phyloP scores from a whole-genome alignment of 2,113 vertebrate genomes.

The Fulmarus glacialis region DNA sequence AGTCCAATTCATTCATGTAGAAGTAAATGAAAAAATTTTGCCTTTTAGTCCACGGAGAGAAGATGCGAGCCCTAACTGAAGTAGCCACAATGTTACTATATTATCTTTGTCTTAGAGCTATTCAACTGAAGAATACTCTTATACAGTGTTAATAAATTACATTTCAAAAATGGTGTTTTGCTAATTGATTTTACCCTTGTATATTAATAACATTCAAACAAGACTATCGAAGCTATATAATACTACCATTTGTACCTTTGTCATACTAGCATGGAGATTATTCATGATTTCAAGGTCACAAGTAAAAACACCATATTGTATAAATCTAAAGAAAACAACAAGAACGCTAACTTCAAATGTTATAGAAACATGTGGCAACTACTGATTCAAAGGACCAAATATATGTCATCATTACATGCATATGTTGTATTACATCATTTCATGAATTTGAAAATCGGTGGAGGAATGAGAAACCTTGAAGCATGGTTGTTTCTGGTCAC shows the following conservation, averaged over 20 bases:
- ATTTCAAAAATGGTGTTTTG: neutral
- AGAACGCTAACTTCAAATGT: neutral
- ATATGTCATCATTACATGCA: neutral
- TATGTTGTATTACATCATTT: neutral
- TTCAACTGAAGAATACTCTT: neutral
- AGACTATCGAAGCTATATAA: neutral
- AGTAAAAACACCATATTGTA: neutral
- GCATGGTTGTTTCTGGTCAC: neutral
- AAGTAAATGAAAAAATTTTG: neutral
- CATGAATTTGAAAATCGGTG: neutral
- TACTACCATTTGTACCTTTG: neutral
- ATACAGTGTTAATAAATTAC: neutral
- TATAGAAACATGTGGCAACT: neutral
- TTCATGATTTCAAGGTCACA: neutral
- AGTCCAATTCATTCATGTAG: neutral
- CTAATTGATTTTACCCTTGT: slow-evolving; percentile 25
- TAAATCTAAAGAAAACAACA: neutral
- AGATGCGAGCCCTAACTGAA: neutral
- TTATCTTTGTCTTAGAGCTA: neutral
- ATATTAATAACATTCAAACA: slow-evolving; percentile 13
- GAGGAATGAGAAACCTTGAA: neutral
- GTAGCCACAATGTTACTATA: neutral
- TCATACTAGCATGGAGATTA: neutral
- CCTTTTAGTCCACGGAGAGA: neutral
- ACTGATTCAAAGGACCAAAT: neutral